Base-by-base conservation (phyloP, 1,140 invertebrate genomes). In the Armadillidium nasatum region DNA sequence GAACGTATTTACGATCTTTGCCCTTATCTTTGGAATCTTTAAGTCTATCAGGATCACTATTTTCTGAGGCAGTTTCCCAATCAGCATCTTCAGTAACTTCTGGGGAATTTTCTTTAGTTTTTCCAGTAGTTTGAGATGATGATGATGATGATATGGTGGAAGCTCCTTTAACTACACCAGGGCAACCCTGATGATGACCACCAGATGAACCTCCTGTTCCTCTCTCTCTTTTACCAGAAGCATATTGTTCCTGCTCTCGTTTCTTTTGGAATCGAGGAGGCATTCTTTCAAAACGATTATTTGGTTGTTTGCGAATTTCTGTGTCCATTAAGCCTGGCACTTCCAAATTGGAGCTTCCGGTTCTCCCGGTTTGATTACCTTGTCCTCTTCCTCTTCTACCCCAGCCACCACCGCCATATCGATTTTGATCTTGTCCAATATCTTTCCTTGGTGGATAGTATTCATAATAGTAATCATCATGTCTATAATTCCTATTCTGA, bases 31-130 rank as follows among this genome's bases (percentile, higher is more conserved):
- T 82, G n/a, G 68, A 78, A 19, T 82, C 82, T 54, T 76, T 71
- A 9, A 82, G 83, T 46, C 84, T 84, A 11, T 84, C 82, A 45
- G 87, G 82, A 81, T 87, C 87, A 83, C 88, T 88, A 81, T 87
- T 88, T 81, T 88, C 88, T n/a, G 87, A 88, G n/a, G 88, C 88
- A 44, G 88, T 88, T 82, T 88, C 88, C 88, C 88, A 88, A 76
- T 88, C 88, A 72, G 87, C 87, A 78, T 86, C 87, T 15, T 83
- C 84, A 33, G 73, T 79, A 22, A 84, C 84, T 79, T 88, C 87
- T n/a, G 85, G 86, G 21, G 86, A 86, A 45, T 85, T 84, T 77
- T 86, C 79, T 60, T 80, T 80, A 7, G 60, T 60, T 60, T 60
- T 60, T 13, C 2, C 19, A 13, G 19, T 60, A 15, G 50, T 13